These are phyloP conservation scores for Marasmarcha lunaedactyla DNA, from an alignment of 2,888 invertebrate genomes.

Conservation along the genomic window DNA sequence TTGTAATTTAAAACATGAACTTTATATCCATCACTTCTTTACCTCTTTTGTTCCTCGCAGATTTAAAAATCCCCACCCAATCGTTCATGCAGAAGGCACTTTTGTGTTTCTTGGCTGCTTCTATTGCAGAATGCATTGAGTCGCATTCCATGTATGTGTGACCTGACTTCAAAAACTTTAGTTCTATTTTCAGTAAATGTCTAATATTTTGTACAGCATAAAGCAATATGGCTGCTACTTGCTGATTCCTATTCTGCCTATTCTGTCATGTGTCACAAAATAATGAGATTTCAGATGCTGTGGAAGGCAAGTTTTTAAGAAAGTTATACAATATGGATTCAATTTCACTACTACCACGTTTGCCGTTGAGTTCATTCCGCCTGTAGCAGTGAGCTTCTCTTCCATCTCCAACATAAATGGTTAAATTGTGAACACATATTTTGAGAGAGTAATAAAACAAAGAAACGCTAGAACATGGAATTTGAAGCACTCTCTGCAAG, in stretches of 20 bases:
- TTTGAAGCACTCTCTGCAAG: no score
- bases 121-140: no score
- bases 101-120: constrained; percentile 8
- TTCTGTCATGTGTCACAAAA: constrained; percentile 7
- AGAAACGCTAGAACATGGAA: no score
- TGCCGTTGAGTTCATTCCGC: constrained; percentile 12
- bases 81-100: constrained; percentile 8
- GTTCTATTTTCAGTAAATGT: constrained; percentile 7
- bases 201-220: constrained; percentile 8
- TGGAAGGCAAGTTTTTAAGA: no score
- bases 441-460: no score
- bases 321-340: constrained; percentile 4
- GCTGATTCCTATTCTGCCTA: constrained; percentile 7
- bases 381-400: constrained; percentile 5
- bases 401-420: no score
- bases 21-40: no score
- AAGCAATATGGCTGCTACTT: constrained; percentile 9
- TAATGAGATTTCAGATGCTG: constrained; percentile 5
- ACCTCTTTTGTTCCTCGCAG: no score
- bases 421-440: no score
- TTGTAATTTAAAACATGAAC: neutral
- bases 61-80: constrained; percentile 4
- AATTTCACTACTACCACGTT: constrained; percentile 10
- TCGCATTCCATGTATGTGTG: no score
- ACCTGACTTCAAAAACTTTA: no score